Percentiles rank a stretch among this genome's conserved stretches.
These are phyloP conservation scores for Scaptomyza tumidula DNA, from an alignment of 2,888 invertebrate genomes.

Conservation along the genomic window DNA sequence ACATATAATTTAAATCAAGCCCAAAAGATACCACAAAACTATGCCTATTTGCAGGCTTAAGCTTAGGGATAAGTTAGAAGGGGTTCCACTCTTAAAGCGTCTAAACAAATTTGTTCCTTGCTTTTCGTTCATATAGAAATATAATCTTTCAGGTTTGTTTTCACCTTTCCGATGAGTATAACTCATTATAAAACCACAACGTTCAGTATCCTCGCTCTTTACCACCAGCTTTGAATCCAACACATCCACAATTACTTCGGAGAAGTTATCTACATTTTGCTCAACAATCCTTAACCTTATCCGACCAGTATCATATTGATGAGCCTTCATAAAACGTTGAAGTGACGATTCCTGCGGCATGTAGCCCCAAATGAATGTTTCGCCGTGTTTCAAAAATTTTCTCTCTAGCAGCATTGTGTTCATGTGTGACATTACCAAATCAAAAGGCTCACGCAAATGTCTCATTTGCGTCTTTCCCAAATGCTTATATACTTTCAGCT, in stretches of 20 bases:
- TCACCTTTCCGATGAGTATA: constrained; percentile 19
- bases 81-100: constrained; percentile 21
- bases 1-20: background rate
- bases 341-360: constrained; percentile 47
- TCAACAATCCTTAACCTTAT: constrained; percentile 20
- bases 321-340: background rate
- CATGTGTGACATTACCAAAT: constrained; percentile 34
- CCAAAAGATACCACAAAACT: background rate
- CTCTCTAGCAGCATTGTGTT: background rate
- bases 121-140: constrained; percentile 41
- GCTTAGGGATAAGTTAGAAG: background rate
- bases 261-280: background rate
- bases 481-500: constrained; percentile 3
- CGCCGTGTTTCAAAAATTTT: constrained; percentile 12
- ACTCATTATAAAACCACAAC: constrained; percentile 46
- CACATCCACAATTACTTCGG: constrained; percentile 31
- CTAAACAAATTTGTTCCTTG: constrained; percentile 34
- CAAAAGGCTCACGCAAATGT: constrained; percentile 50
- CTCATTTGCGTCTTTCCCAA: constrained; percentile 20
- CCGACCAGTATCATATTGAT: constrained; percentile 17
- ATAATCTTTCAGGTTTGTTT: constrained; percentile 5
- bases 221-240: background rate
- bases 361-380: constrained; percentile 63
- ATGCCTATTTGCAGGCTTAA: background rate
- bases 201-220: rapidly evolving